A percentile compares a stretch with the other conserved stretches of the same genome.
phyloP scores from a whole-genome alignment of 2,113 vertebrate species.

The Myotis lucifugus region DNA sequence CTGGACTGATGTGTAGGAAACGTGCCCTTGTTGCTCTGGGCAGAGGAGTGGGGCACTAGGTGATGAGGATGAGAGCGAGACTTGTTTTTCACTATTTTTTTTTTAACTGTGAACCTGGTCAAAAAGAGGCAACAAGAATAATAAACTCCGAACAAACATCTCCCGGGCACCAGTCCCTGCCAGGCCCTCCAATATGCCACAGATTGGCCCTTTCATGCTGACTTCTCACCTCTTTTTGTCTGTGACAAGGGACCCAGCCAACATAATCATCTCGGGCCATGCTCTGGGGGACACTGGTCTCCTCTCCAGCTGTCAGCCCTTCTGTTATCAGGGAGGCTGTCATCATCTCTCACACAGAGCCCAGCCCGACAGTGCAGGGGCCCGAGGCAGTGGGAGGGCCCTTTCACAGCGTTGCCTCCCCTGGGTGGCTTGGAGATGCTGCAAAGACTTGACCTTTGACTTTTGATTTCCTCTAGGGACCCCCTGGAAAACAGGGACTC shows the following conservation, averaged over 20 bases:
- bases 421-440: not conserved
- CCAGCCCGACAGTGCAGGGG: not conserved
- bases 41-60: not conserved
- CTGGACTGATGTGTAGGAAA: not conserved
- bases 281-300: not conserved
- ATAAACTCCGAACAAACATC: not conserved
- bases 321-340: not conserved
- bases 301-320: not conserved
- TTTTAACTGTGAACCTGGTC: not conserved
- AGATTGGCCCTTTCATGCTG: not conserved
- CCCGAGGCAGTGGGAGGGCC: not conserved
- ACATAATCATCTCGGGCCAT: not conserved
- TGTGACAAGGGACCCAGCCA: not conserved
- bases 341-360: not conserved
- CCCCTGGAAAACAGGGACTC: slow-evolving; percentile 88
- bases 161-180: not conserved
- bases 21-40: not conserved
- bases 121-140: not conserved
- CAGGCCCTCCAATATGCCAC: not conserved
- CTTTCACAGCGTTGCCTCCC: not conserved
- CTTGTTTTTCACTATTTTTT: not conserved
- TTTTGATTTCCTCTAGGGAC: slow-evolving; percentile 85
- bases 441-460: not conserved
- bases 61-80: not conserved
- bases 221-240: not conserved